phyloP scores from a whole-genome alignment of 2,113 vertebrate species.

The Nanorana parkeri region DNA sequence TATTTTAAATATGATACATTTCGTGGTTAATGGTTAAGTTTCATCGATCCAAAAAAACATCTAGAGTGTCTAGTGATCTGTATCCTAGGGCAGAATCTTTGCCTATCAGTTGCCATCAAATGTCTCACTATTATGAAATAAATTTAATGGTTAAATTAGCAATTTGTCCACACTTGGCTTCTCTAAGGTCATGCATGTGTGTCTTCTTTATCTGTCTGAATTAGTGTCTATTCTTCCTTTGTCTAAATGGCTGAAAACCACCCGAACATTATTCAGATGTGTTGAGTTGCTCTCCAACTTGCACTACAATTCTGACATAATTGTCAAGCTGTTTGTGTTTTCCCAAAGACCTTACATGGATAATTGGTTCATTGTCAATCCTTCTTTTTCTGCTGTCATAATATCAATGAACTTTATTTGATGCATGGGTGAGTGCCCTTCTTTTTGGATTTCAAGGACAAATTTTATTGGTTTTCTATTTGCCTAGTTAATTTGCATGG shows the following conservation, averaged over 20 bases:
- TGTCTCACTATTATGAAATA: slow-evolving; percentile 1
- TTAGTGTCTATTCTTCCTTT: slow-evolving; percentile 29
- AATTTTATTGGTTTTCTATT: slow-evolving; percentile 21
- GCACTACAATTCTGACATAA: slow-evolving; percentile 4
- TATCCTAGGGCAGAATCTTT: no score
- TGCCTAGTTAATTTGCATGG: background rate
- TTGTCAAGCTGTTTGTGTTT: background rate
- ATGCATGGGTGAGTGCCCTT: background rate
- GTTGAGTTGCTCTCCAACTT: background rate
- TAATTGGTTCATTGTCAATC: slow-evolving; percentile 6
- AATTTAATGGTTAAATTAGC: slow-evolving; percentile 4
- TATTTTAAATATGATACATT: no score
- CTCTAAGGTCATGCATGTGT: slow-evolving; percentile 30
- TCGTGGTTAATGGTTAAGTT: no score
- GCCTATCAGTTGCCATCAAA: background rate
- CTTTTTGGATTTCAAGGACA: background rate
- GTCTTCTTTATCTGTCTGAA: slow-evolving; percentile 18
- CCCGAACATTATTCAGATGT: background rate
- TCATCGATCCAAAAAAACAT: no score
- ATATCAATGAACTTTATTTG: slow-evolving; percentile 32
- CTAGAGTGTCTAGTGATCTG: no score
- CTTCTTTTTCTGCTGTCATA: background rate
- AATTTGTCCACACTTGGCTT: background rate
- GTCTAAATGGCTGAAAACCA: slow-evolving; percentile 20
- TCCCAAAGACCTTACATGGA: slow-evolving; percentile 1